Percentiles rank a stretch among this genome's conserved stretches.
Conservation (phyloP, 2,888 invertebrate genomes). For the Pyrrhosoma nymphula region DNA sequence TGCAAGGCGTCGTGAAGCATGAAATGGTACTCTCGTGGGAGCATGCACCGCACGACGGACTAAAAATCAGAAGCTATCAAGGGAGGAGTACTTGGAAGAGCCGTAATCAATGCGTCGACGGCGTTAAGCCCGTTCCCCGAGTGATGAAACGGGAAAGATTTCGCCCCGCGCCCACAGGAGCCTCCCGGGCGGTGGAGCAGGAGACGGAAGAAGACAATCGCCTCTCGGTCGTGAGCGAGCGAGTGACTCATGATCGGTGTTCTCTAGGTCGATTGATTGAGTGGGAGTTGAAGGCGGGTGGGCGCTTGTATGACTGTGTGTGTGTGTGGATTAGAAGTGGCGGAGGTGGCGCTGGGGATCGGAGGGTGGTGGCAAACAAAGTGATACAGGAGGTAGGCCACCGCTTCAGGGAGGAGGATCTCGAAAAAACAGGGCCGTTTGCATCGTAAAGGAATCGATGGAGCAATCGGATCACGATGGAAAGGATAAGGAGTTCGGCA, state of each 20-base stretch:
- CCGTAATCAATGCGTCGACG: no score
- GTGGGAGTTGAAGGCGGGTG: constrained; percentile 5
- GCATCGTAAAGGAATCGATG: not conserved
- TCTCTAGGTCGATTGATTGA: not conserved
- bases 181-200: not conserved
- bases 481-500: not conserved
- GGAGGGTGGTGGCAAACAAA: not conserved
- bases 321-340: not conserved
- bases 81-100: no score
- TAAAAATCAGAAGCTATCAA: no score
- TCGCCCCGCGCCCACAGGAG: not conserved
- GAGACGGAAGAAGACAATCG: constrained; percentile 1
- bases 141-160: no score
- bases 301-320: not conserved
- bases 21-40: no score
- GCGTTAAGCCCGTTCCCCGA: no score
- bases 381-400: not conserved
- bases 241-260: constrained; percentile 12
- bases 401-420: not conserved
- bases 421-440: not conserved
- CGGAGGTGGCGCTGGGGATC: not conserved
- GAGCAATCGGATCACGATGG: not conserved
- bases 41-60: no score
- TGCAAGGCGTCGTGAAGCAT: no score
- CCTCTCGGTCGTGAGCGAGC: not conserved